These are phyloP conservation scores for Eupithecia inturbata DNA, from an alignment of 2,888 invertebrate genomes.

Conservation along the genomic window DNA sequence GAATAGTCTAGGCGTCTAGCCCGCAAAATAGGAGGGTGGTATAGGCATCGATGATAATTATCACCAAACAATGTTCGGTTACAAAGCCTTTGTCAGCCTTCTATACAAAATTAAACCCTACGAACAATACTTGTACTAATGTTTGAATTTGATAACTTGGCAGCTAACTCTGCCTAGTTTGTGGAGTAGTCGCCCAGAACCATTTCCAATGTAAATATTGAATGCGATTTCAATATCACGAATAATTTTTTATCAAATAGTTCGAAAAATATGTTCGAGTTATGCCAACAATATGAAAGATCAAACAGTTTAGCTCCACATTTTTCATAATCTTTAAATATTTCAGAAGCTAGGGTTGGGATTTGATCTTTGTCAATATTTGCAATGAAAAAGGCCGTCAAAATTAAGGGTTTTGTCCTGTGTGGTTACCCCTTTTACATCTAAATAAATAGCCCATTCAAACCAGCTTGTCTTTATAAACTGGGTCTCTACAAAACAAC, in stretches of 20 bases:
- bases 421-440: neutral
- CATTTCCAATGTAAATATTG: constrained; percentile 3
- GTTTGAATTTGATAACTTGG: neutral
- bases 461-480: neutral
- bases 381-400: neutral
- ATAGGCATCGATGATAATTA: neutral
- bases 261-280: constrained; percentile 1
- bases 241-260: constrained; percentile 4
- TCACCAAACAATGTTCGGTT: neutral
- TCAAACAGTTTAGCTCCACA: constrained; percentile 4
- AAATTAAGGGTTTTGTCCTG: neutral
- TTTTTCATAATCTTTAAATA: constrained; percentile 8
- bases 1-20: neutral
- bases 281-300: constrained; percentile 5
- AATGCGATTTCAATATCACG: constrained; percentile 6
- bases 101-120: neutral
- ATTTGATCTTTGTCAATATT: neutral
- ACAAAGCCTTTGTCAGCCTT: neutral
- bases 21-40: neutral
- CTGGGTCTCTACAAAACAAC: neutral
- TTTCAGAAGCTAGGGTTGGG: neutral
- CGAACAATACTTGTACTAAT: neutral
- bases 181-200: neutral
- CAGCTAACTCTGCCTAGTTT: neutral
- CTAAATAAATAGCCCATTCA: neutral